A percentile compares a stretch with the other conserved stretches of the same genome.
These are phyloP conservation scores for Trachythela sp. DNA, from an alignment of 64 coral and sea anemone species.

Conservation along the genomic window DNA sequence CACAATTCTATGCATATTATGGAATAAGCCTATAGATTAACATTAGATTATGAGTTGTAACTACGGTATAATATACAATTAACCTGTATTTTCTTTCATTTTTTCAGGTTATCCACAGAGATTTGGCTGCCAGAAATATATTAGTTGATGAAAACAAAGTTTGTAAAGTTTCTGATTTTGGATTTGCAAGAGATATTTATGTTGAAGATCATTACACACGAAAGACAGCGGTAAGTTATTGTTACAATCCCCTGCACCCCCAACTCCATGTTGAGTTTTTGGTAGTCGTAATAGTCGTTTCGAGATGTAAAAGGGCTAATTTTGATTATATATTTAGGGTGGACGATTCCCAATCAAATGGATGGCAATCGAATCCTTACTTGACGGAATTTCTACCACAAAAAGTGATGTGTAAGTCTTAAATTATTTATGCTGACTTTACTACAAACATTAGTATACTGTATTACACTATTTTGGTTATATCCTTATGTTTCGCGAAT, in stretches of 20 bases:
- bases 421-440: background rate
- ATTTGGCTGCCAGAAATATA: slow-evolving; percentile 95
- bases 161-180: slow-evolving; percentile 93
- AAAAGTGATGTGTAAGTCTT: slow-evolving; percentile 96
- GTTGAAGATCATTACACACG: slow-evolving; percentile 93
- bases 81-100: background rate
- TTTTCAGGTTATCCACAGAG: slow-evolving; percentile 88
- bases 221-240: slow-evolving; percentile 72
- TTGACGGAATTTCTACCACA: slow-evolving; percentile 93
- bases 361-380: slow-evolving; percentile 96
- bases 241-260: too few relatives aligned
- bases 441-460: too few relatives aligned
- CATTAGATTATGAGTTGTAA: too few relatives aligned
- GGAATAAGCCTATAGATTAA: too few relatives aligned
- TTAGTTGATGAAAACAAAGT: slow-evolving; percentile 95
- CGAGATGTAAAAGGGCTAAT: too few relatives aligned
- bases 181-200: slow-evolving; percentile 94
- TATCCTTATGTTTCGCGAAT: too few relatives aligned
- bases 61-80: too few relatives aligned
- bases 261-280: too few relatives aligned
- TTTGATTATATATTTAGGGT: slow-evolving; percentile 49
- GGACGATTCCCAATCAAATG: slow-evolving; percentile 98
- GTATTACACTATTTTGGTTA: too few relatives aligned
- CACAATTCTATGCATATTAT: too few relatives aligned
- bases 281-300: too few relatives aligned